phyloP scores from a whole-genome alignment of 2,797 vertebrate genomes.

The Sebastes trivittatus region DNA sequence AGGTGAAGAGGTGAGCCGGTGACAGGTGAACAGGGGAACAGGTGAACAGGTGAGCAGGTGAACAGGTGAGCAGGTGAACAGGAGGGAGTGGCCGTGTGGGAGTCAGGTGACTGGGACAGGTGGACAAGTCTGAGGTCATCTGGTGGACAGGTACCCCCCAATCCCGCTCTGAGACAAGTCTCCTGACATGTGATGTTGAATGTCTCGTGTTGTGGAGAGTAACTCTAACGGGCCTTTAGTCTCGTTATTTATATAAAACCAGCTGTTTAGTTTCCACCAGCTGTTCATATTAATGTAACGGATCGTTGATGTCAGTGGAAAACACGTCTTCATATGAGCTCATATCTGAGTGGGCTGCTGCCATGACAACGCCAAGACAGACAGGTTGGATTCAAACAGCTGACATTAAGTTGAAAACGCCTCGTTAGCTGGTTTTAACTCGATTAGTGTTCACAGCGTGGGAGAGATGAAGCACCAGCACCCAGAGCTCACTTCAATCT shows the following conservation, averaged over 20 bases:
- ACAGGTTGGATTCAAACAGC: not conserved
- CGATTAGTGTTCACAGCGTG: no score
- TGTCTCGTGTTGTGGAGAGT: not conserved
- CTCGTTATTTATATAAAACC: not conserved
- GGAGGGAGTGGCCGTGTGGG: no score
- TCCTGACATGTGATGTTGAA: not conserved
- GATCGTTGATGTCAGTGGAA: constrained; percentile 21
- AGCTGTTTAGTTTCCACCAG: not conserved
- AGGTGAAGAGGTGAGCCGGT: not conserved
- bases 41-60: not conserved
- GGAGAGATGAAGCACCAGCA: no score
- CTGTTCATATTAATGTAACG: not conserved
- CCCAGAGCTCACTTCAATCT: no score
- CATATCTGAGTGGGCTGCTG: constrained; percentile 33
- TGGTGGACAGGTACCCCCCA: no score
- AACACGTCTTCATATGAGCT: constrained; percentile 14
- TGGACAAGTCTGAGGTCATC: no score
- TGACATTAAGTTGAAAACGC: not conserved
- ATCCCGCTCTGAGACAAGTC: no score
- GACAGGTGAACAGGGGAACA: not conserved
- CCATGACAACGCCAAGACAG: not conserved
- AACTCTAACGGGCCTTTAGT: not conserved
- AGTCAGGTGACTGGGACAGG: no score
- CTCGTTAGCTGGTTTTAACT: no score
- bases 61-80: not conserved